Evolutionary conservation across 2,113 vertebrate species (phyloP).

Genomic region (Orycteropus afer): DNA sequence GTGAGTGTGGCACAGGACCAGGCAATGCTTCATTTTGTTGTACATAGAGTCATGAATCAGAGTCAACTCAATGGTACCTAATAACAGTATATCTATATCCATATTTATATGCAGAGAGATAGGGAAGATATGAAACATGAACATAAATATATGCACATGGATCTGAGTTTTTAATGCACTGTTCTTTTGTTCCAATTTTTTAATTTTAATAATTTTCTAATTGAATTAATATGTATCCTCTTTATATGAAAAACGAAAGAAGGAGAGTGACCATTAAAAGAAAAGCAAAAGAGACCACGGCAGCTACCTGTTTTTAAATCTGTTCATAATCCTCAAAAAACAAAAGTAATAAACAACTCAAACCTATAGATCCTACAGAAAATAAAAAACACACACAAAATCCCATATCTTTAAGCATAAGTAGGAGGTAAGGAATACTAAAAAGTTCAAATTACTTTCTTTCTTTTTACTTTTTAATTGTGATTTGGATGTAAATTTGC

Average conservation of each 20-base stretch:
- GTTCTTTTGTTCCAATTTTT: neutral
- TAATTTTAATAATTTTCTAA: neutral
- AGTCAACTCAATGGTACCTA: too few relatives aligned
- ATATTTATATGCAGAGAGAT: too few relatives aligned
- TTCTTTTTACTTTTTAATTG: too few relatives aligned
- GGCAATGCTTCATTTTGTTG: too few relatives aligned
- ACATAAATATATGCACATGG: accelerated
- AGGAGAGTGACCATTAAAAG: neutral
- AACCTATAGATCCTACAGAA: neutral
- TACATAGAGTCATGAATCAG: too few relatives aligned
- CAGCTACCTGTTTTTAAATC: neutral
- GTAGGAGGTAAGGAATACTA: neutral
- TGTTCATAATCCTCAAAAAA: neutral
- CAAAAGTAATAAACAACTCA: too few relatives aligned
- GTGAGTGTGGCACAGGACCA: too few relatives aligned
- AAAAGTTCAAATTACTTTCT: neutral
- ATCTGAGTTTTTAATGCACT: neutral
- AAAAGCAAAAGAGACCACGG: neutral
- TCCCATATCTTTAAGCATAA: neutral
- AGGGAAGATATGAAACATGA: neutral
- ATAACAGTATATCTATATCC: too few relatives aligned
- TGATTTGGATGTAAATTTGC: too few relatives aligned
- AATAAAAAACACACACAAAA: neutral
- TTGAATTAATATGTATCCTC: neutral
- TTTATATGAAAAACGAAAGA: neutral